phyloP scores from a whole-genome alignment of 2,888 invertebrate genomes.

The Steinernema carpocapsae region DNA sequence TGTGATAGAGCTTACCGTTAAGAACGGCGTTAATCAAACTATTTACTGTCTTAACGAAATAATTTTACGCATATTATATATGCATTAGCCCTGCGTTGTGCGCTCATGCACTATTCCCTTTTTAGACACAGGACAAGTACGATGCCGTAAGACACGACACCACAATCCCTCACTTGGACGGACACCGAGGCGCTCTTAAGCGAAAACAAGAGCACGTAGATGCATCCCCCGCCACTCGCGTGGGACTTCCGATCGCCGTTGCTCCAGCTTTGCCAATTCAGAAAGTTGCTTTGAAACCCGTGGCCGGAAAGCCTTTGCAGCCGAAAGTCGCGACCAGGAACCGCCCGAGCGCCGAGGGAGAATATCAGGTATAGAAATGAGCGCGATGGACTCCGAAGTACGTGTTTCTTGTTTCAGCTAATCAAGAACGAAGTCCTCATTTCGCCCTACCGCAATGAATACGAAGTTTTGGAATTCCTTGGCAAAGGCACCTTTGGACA shows the following conservation, averaged over 20 bases:
- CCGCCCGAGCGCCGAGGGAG: conserved; percentile 60
- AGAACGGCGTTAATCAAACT: too few species aligned
- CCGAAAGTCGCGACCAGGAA: conserved; percentile 43
- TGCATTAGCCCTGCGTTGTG: too few species aligned
- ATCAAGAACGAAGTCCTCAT: conserved; percentile 68
- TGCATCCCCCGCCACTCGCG: not conserved
- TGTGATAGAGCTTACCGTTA: too few species aligned
- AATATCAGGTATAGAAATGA: conserved; percentile 60
- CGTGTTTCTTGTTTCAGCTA: conserved; percentile 63
- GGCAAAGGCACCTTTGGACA: conserved; percentile 98
- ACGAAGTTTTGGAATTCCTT: conserved; percentile 81
- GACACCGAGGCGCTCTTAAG: conserved; percentile 47
- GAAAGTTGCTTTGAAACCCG: conserved; percentile 34
- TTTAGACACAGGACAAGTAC: conserved; percentile 10
- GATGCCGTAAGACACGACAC: conserved; percentile 1
- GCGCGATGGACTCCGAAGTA: too few species aligned
- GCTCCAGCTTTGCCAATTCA: conserved; percentile 1
- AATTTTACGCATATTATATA: too few species aligned
- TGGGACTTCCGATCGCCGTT: conserved; percentile 27
- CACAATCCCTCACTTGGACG: conserved; percentile 10
- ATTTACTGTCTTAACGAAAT: too few species aligned
- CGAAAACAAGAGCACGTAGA: conserved; percentile 49
- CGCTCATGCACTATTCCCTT: not conserved
- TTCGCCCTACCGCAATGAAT: conserved; percentile 67
- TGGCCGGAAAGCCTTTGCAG: conserved; percentile 36